A percentile compares a stretch with the other conserved stretches of the same genome.
Evolutionary conservation across 2,797 vertebrate genomes (phyloP).

Genomic region (Prionace glauca): DNA sequence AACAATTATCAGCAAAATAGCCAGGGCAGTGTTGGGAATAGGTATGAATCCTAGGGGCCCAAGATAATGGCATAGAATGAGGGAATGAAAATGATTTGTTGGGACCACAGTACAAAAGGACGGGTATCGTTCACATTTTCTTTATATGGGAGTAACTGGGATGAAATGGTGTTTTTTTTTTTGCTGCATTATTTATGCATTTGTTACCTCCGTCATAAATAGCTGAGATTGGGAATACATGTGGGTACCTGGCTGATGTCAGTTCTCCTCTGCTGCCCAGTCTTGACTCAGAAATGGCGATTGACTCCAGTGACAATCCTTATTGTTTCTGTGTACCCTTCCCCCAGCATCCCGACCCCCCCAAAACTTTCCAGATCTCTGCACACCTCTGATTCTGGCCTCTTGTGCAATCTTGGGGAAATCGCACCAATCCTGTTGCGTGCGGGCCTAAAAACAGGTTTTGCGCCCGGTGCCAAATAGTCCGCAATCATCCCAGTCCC

Average conservation of each 20-base stretch:
- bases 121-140: background rate
- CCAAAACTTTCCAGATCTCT: background rate
- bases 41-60: background rate
- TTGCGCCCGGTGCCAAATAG: too few species aligned
- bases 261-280: background rate
- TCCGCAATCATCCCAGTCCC: too few species aligned
- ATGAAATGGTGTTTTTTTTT: background rate
- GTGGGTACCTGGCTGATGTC: background rate
- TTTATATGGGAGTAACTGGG: background rate
- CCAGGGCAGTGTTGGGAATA: background rate
- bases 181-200: background rate
- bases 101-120: background rate
- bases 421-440: too few species aligned
- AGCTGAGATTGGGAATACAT: background rate
- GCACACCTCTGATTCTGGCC: background rate
- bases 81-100: background rate
- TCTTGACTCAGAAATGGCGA: background rate
- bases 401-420: background rate
- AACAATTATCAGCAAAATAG: slow-evolving; percentile 26
- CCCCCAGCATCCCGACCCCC: background rate
- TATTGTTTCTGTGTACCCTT: background rate
- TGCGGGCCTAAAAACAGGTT: too few species aligned
- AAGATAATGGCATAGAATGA: background rate
- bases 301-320: background rate
- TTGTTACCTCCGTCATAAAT: background rate